Conservation (phyloP, 2,888 invertebrate genomes). For the Scrobipalpa atriplicella region DNA sequence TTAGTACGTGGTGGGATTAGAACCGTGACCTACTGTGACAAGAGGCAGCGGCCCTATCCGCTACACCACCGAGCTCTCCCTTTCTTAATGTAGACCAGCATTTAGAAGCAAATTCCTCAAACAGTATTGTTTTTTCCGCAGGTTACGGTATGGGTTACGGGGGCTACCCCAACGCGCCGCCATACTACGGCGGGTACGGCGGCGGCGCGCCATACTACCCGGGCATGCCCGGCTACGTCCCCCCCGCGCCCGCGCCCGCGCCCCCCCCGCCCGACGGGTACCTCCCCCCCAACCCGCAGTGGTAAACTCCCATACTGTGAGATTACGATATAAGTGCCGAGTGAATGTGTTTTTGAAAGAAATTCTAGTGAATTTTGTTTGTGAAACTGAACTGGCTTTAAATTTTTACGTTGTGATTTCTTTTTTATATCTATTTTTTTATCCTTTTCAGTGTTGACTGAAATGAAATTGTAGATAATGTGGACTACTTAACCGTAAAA, state of each 20-base stretch:
- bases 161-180: constrained; percentile 70
- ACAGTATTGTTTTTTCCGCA: constrained; percentile 36
- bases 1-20: no score
- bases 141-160: constrained; percentile 66
- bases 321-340: constrained; percentile 28
- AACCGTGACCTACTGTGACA: no score
- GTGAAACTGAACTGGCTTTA: constrained; percentile 27
- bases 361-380: constrained; percentile 16
- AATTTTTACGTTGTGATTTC: constrained; percentile 33
- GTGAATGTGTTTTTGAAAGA: constrained; percentile 26
- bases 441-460: neutral
- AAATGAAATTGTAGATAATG: constrained; percentile 21
- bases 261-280: constrained; percentile 58
- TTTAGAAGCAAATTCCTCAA: neutral
- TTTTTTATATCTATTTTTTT: constrained; percentile 12
- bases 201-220: constrained; percentile 63
- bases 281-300: constrained; percentile 72
- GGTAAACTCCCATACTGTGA: constrained; percentile 49
- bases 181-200: constrained; percentile 82
- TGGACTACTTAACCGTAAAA: constrained; percentile 15
- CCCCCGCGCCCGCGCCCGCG: constrained; percentile 46
- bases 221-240: constrained; percentile 40
- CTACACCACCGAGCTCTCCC: no score
- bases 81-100: no score
- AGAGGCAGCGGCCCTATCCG: no score